Percentiles rank a stretch among this genome's conserved stretches.
These are phyloP conservation scores for Ptychochromis oligacanthus DNA, from an alignment of 2,113 vertebrate species.

Conservation along the genomic window DNA sequence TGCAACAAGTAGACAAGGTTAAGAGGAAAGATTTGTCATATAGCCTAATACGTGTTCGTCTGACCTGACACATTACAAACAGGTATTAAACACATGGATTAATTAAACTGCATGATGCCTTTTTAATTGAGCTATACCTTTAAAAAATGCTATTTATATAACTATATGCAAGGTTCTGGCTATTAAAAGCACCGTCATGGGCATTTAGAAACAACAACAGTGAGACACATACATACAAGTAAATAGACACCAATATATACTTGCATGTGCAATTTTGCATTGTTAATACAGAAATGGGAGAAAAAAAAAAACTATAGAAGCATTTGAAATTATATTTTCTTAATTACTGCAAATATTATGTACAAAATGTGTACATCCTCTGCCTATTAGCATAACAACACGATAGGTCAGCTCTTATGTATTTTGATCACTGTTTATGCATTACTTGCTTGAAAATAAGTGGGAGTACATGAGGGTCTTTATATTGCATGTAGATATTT, in stretches of 20 bases:
- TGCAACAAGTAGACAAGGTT: conserved; percentile 24
- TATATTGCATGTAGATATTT: neutral
- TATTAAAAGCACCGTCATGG: neutral
- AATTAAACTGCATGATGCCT: neutral
- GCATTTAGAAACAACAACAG: neutral
- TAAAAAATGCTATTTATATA: neutral
- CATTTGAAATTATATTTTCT: neutral
- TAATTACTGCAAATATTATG: accelerated
- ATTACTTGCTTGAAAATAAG: neutral
- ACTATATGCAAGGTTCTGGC: neutral
- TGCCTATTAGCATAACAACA: neutral
- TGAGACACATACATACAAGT: neutral
- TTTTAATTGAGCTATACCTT: neutral
- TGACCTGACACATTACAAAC: neutral
- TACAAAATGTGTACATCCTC: neutral
- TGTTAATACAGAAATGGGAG: neutral
- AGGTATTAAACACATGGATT: neutral
- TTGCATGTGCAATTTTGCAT: neutral
- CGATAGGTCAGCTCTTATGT: accelerated
- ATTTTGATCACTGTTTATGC: neutral
- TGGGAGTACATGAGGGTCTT: neutral
- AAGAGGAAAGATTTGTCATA: conserved; percentile 12
- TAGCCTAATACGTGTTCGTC: neutral
- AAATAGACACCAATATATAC: neutral
- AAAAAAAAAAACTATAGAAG: neutral